Evolutionary conservation across 2,113 vertebrate species (phyloP).

Genomic region (Alligator sinensis): DNA sequence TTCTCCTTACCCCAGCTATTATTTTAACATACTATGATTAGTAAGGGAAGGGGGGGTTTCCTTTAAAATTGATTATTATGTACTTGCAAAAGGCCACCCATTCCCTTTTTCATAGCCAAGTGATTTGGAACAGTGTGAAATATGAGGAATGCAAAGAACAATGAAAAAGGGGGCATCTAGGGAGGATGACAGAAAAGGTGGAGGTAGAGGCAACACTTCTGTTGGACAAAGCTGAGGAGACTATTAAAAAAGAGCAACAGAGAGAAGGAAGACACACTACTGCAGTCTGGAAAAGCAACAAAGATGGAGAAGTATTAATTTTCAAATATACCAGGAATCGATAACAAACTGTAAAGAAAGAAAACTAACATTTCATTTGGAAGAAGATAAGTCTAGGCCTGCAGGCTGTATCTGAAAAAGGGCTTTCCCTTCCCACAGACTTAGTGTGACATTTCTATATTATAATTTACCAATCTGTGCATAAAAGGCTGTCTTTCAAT

Average conservation of each 20-base stretch:
- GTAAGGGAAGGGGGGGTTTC: too few species aligned
- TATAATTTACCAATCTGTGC: not conserved
- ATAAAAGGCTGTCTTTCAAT: not conserved
- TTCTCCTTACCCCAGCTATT: not conserved
- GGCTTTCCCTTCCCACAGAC: not conserved
- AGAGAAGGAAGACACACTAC: not conserved
- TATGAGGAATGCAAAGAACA: accelerated
- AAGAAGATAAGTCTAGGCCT: not conserved
- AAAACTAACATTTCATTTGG: not conserved
- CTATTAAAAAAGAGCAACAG: not conserved
- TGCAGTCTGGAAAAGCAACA: not conserved
- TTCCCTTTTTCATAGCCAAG: not conserved
- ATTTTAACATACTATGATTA: not conserved
- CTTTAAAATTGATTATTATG: not conserved
- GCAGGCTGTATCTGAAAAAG: not conserved
- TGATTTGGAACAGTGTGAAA: not conserved
- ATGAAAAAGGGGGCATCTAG: not conserved
- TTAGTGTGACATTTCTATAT: not conserved
- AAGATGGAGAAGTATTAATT: not conserved
- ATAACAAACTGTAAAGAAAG: not conserved
- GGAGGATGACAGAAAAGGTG: not conserved
- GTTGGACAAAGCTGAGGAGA: not conserved
- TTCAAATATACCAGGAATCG: not conserved
- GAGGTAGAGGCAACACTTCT: accelerated
- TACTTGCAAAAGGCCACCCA: not conserved